Percentiles rank a stretch among this genome's conserved stretches.
These are phyloP conservation scores for Myotis yumanensis DNA, from an alignment of 2,113 vertebrate species.

Conservation along the genomic window DNA sequence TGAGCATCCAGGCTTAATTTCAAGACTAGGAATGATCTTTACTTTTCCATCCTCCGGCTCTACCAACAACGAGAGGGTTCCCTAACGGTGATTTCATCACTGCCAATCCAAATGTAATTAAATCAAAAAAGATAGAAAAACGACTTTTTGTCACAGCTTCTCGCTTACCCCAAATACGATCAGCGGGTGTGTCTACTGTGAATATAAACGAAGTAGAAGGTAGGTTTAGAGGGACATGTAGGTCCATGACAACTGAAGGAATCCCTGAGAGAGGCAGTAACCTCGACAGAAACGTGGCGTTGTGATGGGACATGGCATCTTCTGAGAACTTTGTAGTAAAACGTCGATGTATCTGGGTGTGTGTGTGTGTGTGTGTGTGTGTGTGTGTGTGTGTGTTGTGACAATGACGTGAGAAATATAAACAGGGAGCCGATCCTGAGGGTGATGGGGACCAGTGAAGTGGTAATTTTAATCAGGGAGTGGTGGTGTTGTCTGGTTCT, in stretches of 20 bases:
- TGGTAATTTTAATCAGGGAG: not conserved
- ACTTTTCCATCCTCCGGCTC: slow-evolving; percentile 9
- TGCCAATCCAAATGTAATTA: slow-evolving; percentile 42
- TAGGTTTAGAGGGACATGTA: not conserved
- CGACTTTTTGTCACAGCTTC: slow-evolving; percentile 16
- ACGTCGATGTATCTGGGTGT: no score
- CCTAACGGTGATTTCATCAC: not conserved
- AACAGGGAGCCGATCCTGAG: not conserved
- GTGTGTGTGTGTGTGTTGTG: no score
- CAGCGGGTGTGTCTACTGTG: not conserved
- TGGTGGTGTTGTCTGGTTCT: not conserved
- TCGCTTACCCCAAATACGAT: not conserved
- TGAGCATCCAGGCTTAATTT: slow-evolving; percentile 47
- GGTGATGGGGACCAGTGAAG: not conserved
- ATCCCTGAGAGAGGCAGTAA: not conserved
- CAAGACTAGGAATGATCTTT: not conserved
- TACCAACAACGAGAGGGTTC: slow-evolving; percentile 7
- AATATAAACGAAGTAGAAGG: slow-evolving; percentile 54
- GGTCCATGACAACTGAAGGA: not conserved
- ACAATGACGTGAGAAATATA: not conserved
- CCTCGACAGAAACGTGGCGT: not conserved
- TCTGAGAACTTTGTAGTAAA: not conserved
- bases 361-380: no score
- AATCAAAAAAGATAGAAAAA: slow-evolving; percentile 55
- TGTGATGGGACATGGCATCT: not conserved